Base-by-base conservation (phyloP, 2,113 vertebrate species). In the Hucho hucho region DNA sequence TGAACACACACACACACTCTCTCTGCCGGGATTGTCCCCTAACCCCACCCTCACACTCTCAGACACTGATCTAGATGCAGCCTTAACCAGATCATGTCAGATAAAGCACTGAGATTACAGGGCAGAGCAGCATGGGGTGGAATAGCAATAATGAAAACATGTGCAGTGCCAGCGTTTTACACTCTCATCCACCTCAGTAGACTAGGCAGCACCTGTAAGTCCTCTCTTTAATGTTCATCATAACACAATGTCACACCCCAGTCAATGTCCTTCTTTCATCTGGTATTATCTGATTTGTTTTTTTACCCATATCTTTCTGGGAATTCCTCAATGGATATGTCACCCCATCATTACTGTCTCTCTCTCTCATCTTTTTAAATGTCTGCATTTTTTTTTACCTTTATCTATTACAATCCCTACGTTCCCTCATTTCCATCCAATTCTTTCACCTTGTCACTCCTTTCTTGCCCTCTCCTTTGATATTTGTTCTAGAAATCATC, bases 1-100 rank as follows among this genome's bases (percentile, higher is more conserved):
- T 26, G 25, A 26, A 73, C 32, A 63, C 72, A 73, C 28, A 66
- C 26, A 66, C 18, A 67, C 18, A 67, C 65, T n/a, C 65, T 2
- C 25, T 9, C 4, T 16, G 28, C 26, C 25, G 3, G 18, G 64
- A 16, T 4, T 26, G 5, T 66, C 26, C 64, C 1, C 28, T 20
- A 66, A 66, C 26, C 64, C 64, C 28, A 14, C 9, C 6, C 28
- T 32, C 26, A 67, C 64, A 29, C 29, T 67, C 26, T n/a, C 14
- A 18, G 26, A 4, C 16, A 13, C 26, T 32, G 25, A 29, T 72
- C 49, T n/a, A 58, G 24, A 26, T 29, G 20, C 49, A 59, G 29
- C 13, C 2, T 46, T 22, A 46, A 18, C 66, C 66, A 46, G 14
- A 69, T 69, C 66, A 22, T 13, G 66, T 43, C 18, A 68, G 66